Evolutionary conservation across 2,888 invertebrate species (phyloP).

Genomic region (Pseudococcus longispinus): DNA sequence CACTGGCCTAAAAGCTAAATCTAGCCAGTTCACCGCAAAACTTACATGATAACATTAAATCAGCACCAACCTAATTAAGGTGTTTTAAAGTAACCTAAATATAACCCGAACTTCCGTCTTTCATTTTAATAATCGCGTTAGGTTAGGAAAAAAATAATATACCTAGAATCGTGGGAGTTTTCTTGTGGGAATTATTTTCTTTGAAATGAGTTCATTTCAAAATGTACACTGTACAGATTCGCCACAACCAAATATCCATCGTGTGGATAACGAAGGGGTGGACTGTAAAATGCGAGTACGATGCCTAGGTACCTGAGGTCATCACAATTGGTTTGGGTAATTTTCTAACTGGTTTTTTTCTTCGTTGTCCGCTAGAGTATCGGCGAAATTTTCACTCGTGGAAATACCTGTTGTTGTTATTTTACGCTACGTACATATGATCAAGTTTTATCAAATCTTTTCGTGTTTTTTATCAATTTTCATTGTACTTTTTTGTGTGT

Average conservation of each 20-base stretch:
- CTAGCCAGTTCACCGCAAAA: slow-evolving; percentile 36
- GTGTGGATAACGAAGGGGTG: slow-evolving; percentile 43
- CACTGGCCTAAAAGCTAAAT: slow-evolving; percentile 52
- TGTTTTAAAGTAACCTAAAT: slow-evolving; percentile 54
- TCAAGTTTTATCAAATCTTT: not conserved
- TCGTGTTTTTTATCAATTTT: slow-evolving; percentile 5
- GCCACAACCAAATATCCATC: slow-evolving; percentile 28
- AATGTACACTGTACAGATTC: slow-evolving; percentile 32
- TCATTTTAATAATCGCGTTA: slow-evolving; percentile 57
- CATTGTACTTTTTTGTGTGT: not conserved
- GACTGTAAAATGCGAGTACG: slow-evolving; percentile 44
- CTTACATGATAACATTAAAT: slow-evolving; percentile 52
- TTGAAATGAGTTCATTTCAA: slow-evolving; percentile 54
- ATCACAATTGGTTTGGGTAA: slow-evolving; percentile 51
- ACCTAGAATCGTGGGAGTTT: slow-evolving; percentile 58
- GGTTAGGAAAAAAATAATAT: slow-evolving; percentile 51
- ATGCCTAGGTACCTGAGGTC: slow-evolving; percentile 47
- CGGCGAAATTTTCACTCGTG: slow-evolving; percentile 12
- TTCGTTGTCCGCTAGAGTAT: slow-evolving; percentile 42
- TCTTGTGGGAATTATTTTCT: slow-evolving; percentile 58
- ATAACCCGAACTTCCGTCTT: slow-evolving; percentile 57
- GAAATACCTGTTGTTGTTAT: slow-evolving; percentile 6
- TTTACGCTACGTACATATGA: slow-evolving; percentile 5
- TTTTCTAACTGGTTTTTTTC: slow-evolving; percentile 38
- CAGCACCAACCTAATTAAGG: slow-evolving; percentile 57